Percentiles rank a stretch among this genome's conserved stretches.
These are phyloP conservation scores for Gracilinanus agilis DNA, from an alignment of 2,113 vertebrate species.

Conservation along the genomic window DNA sequence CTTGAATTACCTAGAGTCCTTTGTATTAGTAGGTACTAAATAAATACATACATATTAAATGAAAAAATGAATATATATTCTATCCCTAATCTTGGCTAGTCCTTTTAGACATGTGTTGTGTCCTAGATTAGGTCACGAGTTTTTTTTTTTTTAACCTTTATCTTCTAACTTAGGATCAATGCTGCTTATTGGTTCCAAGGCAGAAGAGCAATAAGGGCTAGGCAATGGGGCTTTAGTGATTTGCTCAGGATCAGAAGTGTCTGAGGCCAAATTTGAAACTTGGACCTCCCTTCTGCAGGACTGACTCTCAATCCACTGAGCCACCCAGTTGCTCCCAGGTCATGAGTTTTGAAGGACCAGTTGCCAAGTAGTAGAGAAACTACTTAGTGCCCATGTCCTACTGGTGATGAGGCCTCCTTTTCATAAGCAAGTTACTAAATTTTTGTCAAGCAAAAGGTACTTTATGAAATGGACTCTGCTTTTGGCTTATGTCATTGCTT, in stretches of 20 bases:
- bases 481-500: neutral
- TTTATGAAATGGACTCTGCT: neutral
- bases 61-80: neutral
- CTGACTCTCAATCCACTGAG: neutral
- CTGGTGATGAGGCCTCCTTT: neutral
- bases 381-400: neutral
- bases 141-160: too few relatives aligned
- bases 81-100: neutral
- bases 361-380: neutral
- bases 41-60: neutral
- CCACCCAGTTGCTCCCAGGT: neutral
- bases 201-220: neutral
- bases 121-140: too few relatives aligned
- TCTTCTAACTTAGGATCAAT: too few relatives aligned
- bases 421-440: neutral
- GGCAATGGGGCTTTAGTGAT: neutral
- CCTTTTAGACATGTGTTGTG: neutral
- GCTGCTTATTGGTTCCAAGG: too few relatives aligned
- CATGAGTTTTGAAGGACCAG: neutral
- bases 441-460: neutral
- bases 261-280: neutral
- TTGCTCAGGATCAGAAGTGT: neutral
- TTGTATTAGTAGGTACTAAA: neutral
- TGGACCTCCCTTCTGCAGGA: neutral
- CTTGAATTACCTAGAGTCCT: neutral